phyloP scores from a whole-genome alignment of 2,113 vertebrate genomes.

The Procavia capensis region DNA sequence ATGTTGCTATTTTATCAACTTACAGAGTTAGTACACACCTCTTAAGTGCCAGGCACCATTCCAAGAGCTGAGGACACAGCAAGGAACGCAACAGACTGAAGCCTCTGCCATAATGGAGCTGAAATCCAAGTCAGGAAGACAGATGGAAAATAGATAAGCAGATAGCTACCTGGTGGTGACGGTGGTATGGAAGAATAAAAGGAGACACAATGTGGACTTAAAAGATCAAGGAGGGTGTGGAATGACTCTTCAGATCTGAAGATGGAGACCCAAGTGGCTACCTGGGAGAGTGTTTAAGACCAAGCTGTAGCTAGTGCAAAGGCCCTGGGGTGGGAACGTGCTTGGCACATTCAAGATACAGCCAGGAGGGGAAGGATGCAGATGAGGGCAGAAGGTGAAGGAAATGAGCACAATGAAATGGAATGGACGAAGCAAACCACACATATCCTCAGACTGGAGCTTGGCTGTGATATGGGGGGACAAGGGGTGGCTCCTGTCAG shows the following conservation, averaged over 20 bases:
- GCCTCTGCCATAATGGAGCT: neutral
- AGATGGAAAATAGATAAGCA: neutral
- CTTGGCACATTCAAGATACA: neutral
- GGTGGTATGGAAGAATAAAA: neutral
- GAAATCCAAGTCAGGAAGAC: neutral
- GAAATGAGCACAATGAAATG: neutral
- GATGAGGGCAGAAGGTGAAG: neutral
- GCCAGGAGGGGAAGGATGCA: neutral
- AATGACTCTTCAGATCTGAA: neutral
- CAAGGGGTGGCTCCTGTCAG: neutral
- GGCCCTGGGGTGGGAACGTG: neutral
- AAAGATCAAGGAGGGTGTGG: neutral
- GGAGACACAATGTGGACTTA: neutral
- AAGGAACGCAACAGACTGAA: neutral
- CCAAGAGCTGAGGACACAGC: neutral
- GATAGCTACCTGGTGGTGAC: neutral
- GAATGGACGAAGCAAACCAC: neutral
- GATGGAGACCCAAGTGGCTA: too few species aligned
- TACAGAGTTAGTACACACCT: neutral
- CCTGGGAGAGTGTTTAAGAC: neutral
- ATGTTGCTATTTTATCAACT: neutral
- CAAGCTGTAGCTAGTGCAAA: neutral
- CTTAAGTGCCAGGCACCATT: neutral
- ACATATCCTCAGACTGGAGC: neutral
- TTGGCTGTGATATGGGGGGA: neutral